Conservation (phyloP, 2,113 vertebrate species). For the Poeciliopsis retropinna region DNA sequence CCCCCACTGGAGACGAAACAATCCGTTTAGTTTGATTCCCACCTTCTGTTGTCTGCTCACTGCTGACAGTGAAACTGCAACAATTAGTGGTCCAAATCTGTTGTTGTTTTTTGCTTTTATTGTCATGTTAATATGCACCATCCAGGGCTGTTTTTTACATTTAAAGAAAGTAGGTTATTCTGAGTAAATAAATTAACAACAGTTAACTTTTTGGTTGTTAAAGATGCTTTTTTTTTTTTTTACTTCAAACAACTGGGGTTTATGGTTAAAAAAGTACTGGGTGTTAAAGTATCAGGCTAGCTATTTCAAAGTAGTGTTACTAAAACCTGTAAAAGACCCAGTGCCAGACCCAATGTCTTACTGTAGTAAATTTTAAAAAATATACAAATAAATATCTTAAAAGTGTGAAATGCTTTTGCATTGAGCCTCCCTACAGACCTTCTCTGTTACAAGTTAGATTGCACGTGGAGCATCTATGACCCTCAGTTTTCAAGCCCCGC, state of each 20-base stretch:
- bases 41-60: slow-evolving; percentile 52
- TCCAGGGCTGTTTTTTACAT: slow-evolving; percentile 6
- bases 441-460: background rate
- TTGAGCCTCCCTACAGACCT: no score
- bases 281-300: background rate
- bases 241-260: background rate
- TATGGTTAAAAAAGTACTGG: background rate
- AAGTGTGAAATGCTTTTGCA: no score
- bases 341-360: no score
- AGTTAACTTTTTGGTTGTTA: background rate
- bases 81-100: slow-evolving; percentile 64
- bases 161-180: background rate
- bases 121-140: slow-evolving; percentile 11
- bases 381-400: no score
- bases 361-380: background rate
- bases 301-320: background rate
- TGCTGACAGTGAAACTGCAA: slow-evolving; percentile 70
- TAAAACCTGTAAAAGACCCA: no score
- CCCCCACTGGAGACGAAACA: slow-evolving; percentile 31
- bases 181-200: background rate
- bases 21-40: slow-evolving; percentile 64
- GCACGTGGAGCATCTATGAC: background rate
- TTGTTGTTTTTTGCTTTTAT: background rate
- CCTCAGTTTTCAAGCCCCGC: background rate
- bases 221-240: background rate